Base-by-base conservation (phyloP, 2,113 vertebrate species). In the Theropithecus gelada region DNA sequence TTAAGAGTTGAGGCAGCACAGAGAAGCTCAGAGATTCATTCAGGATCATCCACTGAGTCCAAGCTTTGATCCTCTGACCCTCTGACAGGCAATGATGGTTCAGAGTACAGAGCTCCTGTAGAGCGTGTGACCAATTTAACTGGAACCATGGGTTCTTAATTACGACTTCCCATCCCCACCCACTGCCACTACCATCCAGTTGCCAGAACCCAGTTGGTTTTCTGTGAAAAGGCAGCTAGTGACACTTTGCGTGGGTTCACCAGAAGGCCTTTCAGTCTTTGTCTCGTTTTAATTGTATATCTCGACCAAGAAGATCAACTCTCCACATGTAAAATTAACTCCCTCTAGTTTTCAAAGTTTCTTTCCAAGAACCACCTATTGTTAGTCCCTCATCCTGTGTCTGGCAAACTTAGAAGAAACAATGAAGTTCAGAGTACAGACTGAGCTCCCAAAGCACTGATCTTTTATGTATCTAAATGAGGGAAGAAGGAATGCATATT, bases 241-340 rank as follows among this genome's bases (percentile, higher is more conserved):
- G 84, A 85, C n/a, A 52, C n/a, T 59, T 38, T 30, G 12, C 43
- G 6, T 92, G 52, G 79, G 52, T 32, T 91, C 48, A 40, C 45
- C 9, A 45, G 45, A 80, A 75, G 48, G 30, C 7, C 11, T 88
- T 78, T 72, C n/a, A 40, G 52, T 83, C 92, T 96, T 85, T 88
- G 20, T 87, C 75, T 97, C 81, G 23, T 85, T 94, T 82, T 48
- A 72, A 5, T 78, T 80, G 38, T 45, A 3, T n/a, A 72, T 78
- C n/a, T 90, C 48, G 70, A 83, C 57, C 83, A 96, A 76, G 59
- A 94, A 92, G 84, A 86, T 82, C 81, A 85, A 48, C 23, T 97
- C 59, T 92, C 45, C 52, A 45, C 11, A 70, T 70, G 43, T 45
- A 93, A 96, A 93, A 79, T 82, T 50, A 89, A 88, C 72, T 81